Evolutionary conservation across 2,888 invertebrate species (phyloP).

Genomic region (Eupithecia inturbata): DNA sequence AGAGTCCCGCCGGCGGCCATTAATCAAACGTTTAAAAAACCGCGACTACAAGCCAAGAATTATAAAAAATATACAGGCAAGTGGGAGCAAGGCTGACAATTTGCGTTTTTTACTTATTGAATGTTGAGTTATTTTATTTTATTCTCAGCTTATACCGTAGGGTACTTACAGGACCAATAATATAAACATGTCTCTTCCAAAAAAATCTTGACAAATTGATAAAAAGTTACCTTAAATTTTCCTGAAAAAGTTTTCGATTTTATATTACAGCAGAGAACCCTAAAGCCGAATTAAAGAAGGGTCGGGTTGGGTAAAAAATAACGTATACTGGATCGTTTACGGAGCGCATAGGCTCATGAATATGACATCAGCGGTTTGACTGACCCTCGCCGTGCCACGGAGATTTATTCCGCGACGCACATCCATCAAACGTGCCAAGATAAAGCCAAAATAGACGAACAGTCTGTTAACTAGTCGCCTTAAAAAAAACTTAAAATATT

Average conservation of each 20-base stretch:
- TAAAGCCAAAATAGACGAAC: slow-evolving; percentile 18
- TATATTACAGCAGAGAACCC: slow-evolving; percentile 10
- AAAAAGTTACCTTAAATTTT: slow-evolving; percentile 15
- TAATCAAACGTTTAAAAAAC: slow-evolving; percentile 62
- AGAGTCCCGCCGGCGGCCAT: slow-evolving; percentile 56
- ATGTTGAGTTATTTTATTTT: neutral
- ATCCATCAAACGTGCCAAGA: slow-evolving; percentile 66
- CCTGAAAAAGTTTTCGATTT: slow-evolving; percentile 11
- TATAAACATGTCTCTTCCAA: neutral
- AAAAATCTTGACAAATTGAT: neutral
- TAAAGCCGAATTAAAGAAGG: slow-evolving; percentile 58
- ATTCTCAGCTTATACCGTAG: neutral
- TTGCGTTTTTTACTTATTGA: neutral
- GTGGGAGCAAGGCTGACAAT: slow-evolving; percentile 11
- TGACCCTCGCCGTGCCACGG: slow-evolving; percentile 62
- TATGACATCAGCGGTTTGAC: slow-evolving; percentile 75
- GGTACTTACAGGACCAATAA: neutral
- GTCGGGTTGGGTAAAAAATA: slow-evolving; percentile 49
- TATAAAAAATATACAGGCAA: slow-evolving; percentile 52
- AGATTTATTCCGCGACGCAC: slow-evolving; percentile 69
- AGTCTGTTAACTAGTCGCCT: neutral
- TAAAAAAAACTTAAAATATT: neutral
- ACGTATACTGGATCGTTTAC: slow-evolving; percentile 60
- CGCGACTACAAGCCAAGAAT: slow-evolving; percentile 55
- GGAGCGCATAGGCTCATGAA: slow-evolving; percentile 66